phyloP scores from a whole-genome alignment of 1,140 invertebrate species.

The Philopotamus ludificatus region DNA sequence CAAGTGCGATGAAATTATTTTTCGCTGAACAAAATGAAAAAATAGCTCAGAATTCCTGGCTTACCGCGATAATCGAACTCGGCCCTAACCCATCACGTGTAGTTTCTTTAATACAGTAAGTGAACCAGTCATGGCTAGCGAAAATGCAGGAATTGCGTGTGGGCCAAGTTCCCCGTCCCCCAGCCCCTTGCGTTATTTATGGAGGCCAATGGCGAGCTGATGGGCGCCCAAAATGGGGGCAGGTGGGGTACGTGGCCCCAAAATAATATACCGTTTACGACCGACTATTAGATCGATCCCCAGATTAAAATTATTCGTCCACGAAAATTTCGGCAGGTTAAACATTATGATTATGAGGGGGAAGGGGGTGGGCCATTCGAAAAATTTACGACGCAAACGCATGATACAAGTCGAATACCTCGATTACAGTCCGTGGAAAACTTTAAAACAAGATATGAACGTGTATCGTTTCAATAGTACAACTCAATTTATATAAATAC shows the following conservation, averaged over 20 bases:
- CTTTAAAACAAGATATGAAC: too few relatives aligned
- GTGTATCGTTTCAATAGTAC: too few relatives aligned
- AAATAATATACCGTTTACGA: constrained; percentile 38
- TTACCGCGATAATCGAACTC: too few relatives aligned
- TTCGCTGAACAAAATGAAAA: too few relatives aligned
- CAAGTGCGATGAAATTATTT: too few relatives aligned
- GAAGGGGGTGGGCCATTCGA: too few relatives aligned
- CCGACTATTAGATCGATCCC: constrained; percentile 32
- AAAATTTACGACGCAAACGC: not conserved
- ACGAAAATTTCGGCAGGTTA: constrained; percentile 26
- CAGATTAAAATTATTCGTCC: constrained; percentile 35
- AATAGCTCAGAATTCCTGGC: too few relatives aligned
- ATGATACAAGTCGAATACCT: not conserved
- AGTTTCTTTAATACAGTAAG: constrained; percentile 27
- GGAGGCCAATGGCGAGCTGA: constrained; percentile 28
- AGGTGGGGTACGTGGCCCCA: constrained; percentile 19
- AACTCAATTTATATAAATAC: too few relatives aligned
- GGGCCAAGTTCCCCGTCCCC: too few relatives aligned
- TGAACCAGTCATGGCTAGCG: constrained; percentile 8
- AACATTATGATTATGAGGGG: constrained; percentile 21
- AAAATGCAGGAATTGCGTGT: constrained; percentile 41
- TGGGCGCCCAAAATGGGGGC: constrained; percentile 8
- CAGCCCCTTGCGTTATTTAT: constrained; percentile 37
- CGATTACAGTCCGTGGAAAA: too few relatives aligned
- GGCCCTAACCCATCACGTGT: not conserved